Percentiles rank a stretch among this genome's conserved stretches.
These are phyloP conservation scores for Dipodomys merriami DNA, from an alignment of 2,113 vertebrate species.

Conservation along the genomic window DNA sequence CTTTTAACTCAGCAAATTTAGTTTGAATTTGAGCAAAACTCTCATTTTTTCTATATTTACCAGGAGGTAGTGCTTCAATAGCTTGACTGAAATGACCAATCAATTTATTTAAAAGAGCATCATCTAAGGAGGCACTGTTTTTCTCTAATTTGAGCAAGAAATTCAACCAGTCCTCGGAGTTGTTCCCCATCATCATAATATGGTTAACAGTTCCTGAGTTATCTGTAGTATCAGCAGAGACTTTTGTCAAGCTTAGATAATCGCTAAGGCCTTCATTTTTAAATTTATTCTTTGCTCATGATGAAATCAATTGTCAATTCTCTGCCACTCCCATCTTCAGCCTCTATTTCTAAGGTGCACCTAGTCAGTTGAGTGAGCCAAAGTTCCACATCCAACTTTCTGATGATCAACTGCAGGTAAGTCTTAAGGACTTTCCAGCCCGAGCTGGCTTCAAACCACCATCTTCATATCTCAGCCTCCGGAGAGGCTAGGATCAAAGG, in stretches of 20 bases:
- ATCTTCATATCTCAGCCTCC: too few species aligned
- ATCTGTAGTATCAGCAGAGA: slow-evolving; percentile 89
- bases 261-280: slow-evolving; percentile 91
- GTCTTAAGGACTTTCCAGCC: too few species aligned
- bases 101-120: slow-evolving; percentile 89
- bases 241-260: slow-evolving; percentile 83
- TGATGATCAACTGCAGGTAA: too few species aligned
- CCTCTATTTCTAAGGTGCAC: slow-evolving; percentile 91
- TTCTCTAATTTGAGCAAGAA: slow-evolving; percentile 92
- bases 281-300: slow-evolving; percentile 90
- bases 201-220: slow-evolving; percentile 91
- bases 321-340: slow-evolving; percentile 90
- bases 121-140: slow-evolving; percentile 88
- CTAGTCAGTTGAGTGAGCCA: not conserved
- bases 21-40: slow-evolving; percentile 95
- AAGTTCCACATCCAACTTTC: too few species aligned
- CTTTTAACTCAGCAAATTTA: slow-evolving; percentile 95
- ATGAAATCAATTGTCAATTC: slow-evolving; percentile 92
- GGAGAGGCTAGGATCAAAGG: too few species aligned
- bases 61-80: slow-evolving; percentile 90
- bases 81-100: slow-evolving; percentile 93
- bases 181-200: slow-evolving; percentile 89
- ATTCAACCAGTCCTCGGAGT: slow-evolving; percentile 91
- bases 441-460: too few species aligned
- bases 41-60: slow-evolving; percentile 91